Evolutionary conservation across 2,113 vertebrate species (phyloP), one percentile per base, ranked within the genome.

Genomic region (Sorex araneus): DNA sequence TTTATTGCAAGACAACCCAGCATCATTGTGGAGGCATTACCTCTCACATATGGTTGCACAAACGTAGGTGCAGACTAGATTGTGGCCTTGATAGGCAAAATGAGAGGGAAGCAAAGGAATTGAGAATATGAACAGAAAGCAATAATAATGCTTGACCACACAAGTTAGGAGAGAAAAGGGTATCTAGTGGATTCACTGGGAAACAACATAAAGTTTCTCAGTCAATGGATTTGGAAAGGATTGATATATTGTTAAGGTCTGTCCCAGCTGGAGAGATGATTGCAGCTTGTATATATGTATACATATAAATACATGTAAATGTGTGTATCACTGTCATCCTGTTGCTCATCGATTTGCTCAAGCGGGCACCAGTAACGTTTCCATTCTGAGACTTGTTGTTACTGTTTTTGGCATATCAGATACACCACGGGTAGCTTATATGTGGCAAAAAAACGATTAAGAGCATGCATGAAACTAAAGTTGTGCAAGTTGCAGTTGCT

Each of bases 61-160:
- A 19, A 19, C 12, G 18, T 54, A 12, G 54, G 47, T 45, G 4
- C 40, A 73, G 67, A 60, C 28, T 8, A 87, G 67, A 28, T 11
- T 67, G 63, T 27, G 54, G 28, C 30, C 88, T 93, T 92, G 36
- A 43, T 88, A 63, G 30, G 67, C 30, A 77, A 71, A 79, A 25
- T 43, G 36, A 67, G 21, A 93, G 10, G 12, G 78, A 45, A 71
- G 16, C 10, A 73, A 75, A 8, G 15, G 10, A 71, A 21, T 11
- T 64, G 45, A 77, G 13, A 32, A 30, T 47, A 74, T 66, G 32
- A 11, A 70, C 10, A 89, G 34, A 60, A 63, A 83, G 40, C 30
- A 86, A 83, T 83, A 77, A 9, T 50, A 75, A 36, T 75, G 63
- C 21, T 71, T 43, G 2, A 6, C 40, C 13, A 30, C 69, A 19